Evolutionary conservation across 2,113 vertebrate species (phyloP).

Genomic region (Carassius gibelio): DNA sequence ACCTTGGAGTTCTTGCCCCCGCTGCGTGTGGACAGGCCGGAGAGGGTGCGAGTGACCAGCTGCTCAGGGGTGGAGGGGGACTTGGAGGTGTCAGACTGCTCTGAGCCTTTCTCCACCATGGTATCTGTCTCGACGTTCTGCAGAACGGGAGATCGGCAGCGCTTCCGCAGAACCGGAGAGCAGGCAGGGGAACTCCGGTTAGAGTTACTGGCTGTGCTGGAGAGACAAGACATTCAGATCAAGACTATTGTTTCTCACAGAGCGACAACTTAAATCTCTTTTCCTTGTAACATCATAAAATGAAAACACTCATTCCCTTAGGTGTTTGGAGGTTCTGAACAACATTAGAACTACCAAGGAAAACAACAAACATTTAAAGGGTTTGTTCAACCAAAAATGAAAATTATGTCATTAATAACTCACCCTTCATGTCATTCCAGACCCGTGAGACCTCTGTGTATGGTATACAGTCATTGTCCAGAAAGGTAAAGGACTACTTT

Average conservation of each 20-base stretch:
- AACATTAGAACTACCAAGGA: not conserved
- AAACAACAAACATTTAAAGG: not conserved
- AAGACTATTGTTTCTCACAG: not conserved
- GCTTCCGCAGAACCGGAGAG: conserved; percentile 95
- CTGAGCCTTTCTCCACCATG: conserved; percentile 99
- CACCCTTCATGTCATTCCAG: no score
- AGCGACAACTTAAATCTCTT: not conserved
- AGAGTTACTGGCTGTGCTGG: conserved; percentile 98
- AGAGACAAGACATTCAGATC: conserved; percentile 35
- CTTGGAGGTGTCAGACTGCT: conserved; percentile 92
- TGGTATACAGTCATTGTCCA: no score
- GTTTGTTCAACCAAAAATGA: no score
- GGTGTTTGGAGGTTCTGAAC: not conserved
- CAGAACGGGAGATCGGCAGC: conserved; percentile 90
- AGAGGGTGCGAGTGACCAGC: conserved; percentile 91
- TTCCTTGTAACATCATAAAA: not conserved
- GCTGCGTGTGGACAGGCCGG: conserved; percentile 90
- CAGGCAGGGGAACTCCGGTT: conserved; percentile 98
- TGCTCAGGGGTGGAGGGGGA: conserved; percentile 97
- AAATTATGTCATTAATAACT: no score
- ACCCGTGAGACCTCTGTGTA: no score
- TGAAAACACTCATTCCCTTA: not conserved
- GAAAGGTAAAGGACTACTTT: no score
- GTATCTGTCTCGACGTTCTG: conserved; percentile 87
- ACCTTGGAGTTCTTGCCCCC: conserved; percentile 97